phyloP scores from a whole-genome alignment of 1,140 invertebrate genomes.

The Hyles vespertilio region DNA sequence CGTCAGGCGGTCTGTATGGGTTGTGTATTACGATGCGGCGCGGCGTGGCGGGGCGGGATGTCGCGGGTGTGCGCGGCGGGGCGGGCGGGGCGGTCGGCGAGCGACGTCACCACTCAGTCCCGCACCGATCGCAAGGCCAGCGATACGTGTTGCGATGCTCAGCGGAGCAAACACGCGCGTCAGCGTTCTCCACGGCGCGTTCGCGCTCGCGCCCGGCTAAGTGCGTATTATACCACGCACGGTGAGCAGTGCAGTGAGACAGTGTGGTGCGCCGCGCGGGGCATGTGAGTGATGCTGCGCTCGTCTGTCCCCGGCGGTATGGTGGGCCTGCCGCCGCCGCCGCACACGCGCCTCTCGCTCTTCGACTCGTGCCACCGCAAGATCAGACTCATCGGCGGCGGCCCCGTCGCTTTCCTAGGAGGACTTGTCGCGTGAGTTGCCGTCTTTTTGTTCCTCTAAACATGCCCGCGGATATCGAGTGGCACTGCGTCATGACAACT shows the following conservation, averaged over 20 bases:
- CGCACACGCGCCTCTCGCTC: slow-evolving; percentile 77
- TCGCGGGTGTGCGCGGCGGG: slow-evolving; percentile 16
- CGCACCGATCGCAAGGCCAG: slow-evolving; percentile 42
- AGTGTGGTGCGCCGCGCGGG: slow-evolving; percentile 23
- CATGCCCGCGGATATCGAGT: not conserved
- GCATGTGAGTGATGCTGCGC: slow-evolving; percentile 64
- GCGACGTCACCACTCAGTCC: slow-evolving; percentile 39
- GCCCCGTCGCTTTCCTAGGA: slow-evolving; percentile 79
- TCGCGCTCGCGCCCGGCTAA: slow-evolving; percentile 18
- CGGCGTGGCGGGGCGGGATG: slow-evolving; percentile 13
- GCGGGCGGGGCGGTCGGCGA: slow-evolving; percentile 15
- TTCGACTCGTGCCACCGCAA: slow-evolving; percentile 84
- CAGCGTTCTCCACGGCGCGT: slow-evolving; percentile 40
- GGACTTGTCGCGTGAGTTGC: slow-evolving; percentile 82
- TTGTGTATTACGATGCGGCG: not conserved
- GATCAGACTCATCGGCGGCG: slow-evolving; percentile 80
- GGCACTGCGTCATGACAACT: not conserved
- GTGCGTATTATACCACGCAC: no score
- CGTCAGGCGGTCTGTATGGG: slow-evolving; percentile 15
- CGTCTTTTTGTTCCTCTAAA: not conserved
- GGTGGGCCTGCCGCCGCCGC: slow-evolving; percentile 58
- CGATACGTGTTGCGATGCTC: slow-evolving; percentile 54
- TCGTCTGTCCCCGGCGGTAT: slow-evolving; percentile 45
- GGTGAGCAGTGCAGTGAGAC: slow-evolving; percentile 15
- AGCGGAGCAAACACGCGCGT: slow-evolving; percentile 44